phyloP scores from a whole-genome alignment of 2,888 invertebrate species.

The Drosophila mayaguana region DNA sequence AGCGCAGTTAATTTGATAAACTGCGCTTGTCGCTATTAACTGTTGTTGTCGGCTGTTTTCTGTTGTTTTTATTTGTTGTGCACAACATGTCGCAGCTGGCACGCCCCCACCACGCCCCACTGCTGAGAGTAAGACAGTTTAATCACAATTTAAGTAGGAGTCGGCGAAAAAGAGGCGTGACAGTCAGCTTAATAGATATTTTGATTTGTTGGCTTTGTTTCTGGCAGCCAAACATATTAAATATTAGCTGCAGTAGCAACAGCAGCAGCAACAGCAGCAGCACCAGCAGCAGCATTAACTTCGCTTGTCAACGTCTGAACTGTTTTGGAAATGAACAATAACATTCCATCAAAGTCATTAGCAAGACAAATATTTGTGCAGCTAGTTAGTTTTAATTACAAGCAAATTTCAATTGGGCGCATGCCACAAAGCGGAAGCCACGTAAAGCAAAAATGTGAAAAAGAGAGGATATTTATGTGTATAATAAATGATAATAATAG shows the following conservation, averaged over 20 bases:
- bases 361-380: conserved; percentile 68
- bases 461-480: neutral
- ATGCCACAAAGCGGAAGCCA: neutral
- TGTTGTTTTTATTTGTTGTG: conserved; percentile 47
- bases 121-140: conserved; percentile 28
- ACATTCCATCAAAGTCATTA: conserved; percentile 63
- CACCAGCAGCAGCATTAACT: neutral
- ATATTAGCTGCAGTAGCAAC: conserved; percentile 1
- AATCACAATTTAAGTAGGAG: conserved; percentile 56
- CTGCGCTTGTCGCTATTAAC: conserved; percentile 73
- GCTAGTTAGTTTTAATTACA: conserved; percentile 69
- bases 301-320: neutral
- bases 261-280: neutral
- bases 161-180: conserved; percentile 1
- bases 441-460: neutral
- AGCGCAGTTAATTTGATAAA: conserved; percentile 74
- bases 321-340: conserved; percentile 37
- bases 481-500: conserved; percentile 25
- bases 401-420: conserved; percentile 28
- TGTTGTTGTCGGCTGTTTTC: conserved; percentile 58
- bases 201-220: conserved; percentile 22
- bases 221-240: conserved; percentile 1
- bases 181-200: conserved; percentile 9
- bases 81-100: conserved; percentile 53
- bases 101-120: conserved; percentile 12